A percentile compares a stretch with the other conserved stretches of the same genome.
These are phyloP conservation scores for Speoplatyrhinus poulsoni DNA, from an alignment of 2,113 vertebrate genomes.

Conservation along the genomic window DNA sequence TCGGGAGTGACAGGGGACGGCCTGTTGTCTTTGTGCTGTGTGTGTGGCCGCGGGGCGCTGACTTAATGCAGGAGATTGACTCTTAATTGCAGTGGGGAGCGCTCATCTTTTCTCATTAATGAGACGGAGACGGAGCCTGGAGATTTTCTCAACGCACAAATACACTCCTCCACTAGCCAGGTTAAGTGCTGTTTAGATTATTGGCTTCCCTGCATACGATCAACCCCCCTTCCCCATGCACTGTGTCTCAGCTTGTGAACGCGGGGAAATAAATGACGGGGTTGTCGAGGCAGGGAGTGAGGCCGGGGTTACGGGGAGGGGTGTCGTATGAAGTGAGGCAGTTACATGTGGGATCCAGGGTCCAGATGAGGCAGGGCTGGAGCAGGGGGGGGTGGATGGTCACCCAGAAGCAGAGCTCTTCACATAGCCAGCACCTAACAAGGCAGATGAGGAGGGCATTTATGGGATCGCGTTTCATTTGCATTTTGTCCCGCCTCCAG, in stretches of 20 bases:
- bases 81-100: slow-evolving; percentile 76
- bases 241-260: slow-evolving; percentile 51
- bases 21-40: slow-evolving; percentile 72
- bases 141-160: slow-evolving; percentile 68
- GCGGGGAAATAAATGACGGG: slow-evolving; percentile 28
- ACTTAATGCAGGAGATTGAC: slow-evolving; percentile 76
- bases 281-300: slow-evolving; percentile 37
- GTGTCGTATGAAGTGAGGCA: slow-evolving; percentile 58
- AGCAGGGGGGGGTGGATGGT: slow-evolving; percentile 21
- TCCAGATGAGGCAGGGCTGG: slow-evolving; percentile 47
- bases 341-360: slow-evolving; percentile 60
- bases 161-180: slow-evolving; percentile 56
- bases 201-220: slow-evolving; percentile 57
- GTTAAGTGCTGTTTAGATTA: slow-evolving; percentile 71
- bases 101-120: slow-evolving; percentile 78
- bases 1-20: slow-evolving; percentile 68
- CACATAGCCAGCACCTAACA: slow-evolving; percentile 65
- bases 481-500: slow-evolving; percentile 70
- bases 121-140: slow-evolving; percentile 63
- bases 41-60: slow-evolving; percentile 74
- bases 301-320: slow-evolving; percentile 26
- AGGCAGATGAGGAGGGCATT: slow-evolving; percentile 77
- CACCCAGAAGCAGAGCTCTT: slow-evolving; percentile 50
- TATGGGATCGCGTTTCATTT: slow-evolving; percentile 80
- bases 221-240: slow-evolving; percentile 13